Evolutionary conservation across 2,113 vertebrate genomes (phyloP), one percentile per base, ranked within the genome.

Genomic region (Macheiramphus alcinus): DNA sequence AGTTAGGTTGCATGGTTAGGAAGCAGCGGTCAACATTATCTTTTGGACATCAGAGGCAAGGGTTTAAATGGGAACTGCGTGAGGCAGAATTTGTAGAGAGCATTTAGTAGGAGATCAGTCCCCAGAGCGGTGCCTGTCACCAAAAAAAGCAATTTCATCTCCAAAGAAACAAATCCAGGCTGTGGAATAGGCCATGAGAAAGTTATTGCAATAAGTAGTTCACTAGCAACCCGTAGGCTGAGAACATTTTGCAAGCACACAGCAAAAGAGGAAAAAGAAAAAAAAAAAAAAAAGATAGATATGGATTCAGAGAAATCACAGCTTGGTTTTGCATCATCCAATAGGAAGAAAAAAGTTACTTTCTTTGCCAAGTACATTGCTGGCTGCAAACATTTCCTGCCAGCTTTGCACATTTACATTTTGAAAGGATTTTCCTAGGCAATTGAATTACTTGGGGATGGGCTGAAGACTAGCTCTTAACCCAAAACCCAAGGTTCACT

Each of bases 281-380:
- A 36, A 63, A 59, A 20, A 47, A 18, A 48, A 32, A 42, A 50
- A 15, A 42, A 50, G 3, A 53, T 17, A 67, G 7, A 63, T 67
- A 79, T 0, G 1, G 19, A 67, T 61, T 80, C 71, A 83, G 81
- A 94, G 82, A 97, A 96, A 95, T 72, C 59, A 59, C 94, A 96
- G 66, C 93, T 96, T 95, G 90, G 34, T 89, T 95, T 96, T 97
- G 90, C 79, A 96, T 95, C 88, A 93, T 92, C 34, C 68, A 65
- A 38, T 20, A 66, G 56, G 48, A 92, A 58, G 29, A 27, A 23
- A 74, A 36, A 50, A 56, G n/a, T 10, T 4, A 15, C 12, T 55
- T 75, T 47, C 26, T 82, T 95, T 84, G 83, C 86, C 93, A 96
- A 93, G 93, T 76, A 94, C 76, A 56, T 92, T 94, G 80, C 80